A percentile compares a stretch with the other conserved stretches of the same genome.
These are phyloP conservation scores for Mya arenaria DNA, from an alignment of 1,140 invertebrate species.

Conservation along the genomic window DNA sequence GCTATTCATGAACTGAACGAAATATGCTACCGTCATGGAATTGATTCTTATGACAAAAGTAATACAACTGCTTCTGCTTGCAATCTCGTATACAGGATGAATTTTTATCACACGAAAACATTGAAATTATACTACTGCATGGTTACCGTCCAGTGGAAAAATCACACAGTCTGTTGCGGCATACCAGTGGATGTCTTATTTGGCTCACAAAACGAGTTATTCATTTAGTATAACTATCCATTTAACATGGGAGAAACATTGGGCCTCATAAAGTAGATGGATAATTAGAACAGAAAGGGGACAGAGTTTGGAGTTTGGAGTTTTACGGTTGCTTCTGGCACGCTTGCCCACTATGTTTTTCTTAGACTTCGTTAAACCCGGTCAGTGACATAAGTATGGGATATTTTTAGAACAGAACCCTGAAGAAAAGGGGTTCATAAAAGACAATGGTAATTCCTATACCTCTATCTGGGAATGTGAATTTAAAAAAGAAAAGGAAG, in stretches of 20 bases:
- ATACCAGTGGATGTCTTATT: background rate
- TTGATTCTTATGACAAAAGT: slow-evolving; percentile 17
- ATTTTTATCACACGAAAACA: background rate
- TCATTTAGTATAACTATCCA: slow-evolving; percentile 44
- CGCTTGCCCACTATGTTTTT: slow-evolving; percentile 59
- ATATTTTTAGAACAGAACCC: slow-evolving; percentile 32
- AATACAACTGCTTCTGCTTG: slow-evolving; percentile 10
- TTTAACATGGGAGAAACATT: no score
- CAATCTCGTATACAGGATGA: background rate
- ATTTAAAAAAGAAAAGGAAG: background rate
- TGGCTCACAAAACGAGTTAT: background rate
- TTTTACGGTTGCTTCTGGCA: slow-evolving; percentile 62
- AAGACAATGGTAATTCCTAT: background rate
- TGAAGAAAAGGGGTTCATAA: slow-evolving; percentile 3
- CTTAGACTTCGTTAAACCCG: background rate
- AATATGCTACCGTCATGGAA: background rate
- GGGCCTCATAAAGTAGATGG: slow-evolving; percentile 51
- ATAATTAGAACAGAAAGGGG: slow-evolving; percentile 3
- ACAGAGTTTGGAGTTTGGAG: background rate
- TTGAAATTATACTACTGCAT: background rate
- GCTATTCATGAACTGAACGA: slow-evolving; percentile 18
- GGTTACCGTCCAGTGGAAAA: background rate
- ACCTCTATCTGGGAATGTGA: slow-evolving; percentile 39
- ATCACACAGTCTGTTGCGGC: no score
- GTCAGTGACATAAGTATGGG: slow-evolving; percentile 25